Evolutionary conservation across 2,888 invertebrate genomes (phyloP).

Genomic region (Yponomeuta cagnagella): DNA sequence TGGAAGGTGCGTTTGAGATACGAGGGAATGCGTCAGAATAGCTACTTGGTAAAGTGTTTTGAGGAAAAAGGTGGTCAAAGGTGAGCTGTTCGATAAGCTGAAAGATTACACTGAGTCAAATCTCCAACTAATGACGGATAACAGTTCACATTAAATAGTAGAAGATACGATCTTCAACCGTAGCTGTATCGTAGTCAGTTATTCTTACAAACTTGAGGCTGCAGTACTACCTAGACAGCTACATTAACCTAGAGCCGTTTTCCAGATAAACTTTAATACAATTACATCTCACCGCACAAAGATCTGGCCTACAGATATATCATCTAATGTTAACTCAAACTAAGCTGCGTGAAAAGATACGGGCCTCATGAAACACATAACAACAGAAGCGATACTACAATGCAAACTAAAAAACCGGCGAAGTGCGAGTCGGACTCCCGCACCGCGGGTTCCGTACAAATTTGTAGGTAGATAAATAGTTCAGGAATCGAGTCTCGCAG

Average conservation of each 20-base stretch:
- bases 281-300: not conserved
- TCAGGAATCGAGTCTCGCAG: no score
- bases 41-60: not conserved
- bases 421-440: no score
- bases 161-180: not conserved
- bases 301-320: not conserved
- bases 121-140: no score
- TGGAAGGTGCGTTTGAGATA: not conserved
- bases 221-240: not conserved
- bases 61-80: not conserved
- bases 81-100: no score
- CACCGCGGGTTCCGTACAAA: no score
- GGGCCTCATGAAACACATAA: not conserved
- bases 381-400: not conserved
- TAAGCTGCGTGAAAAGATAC: not conserved
- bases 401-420: not conserved
- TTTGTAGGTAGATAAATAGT: no score
- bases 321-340: constrained; percentile 1
- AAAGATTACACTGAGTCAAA: no score
- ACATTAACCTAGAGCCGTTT: not conserved
- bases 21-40: not conserved
- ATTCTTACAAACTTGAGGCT: not conserved
- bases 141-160: not conserved
- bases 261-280: not conserved
- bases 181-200: not conserved